Evolutionary conservation across 2,113 vertebrate species (phyloP), one percentile per base, ranked within the genome.

Genomic region (Pelecanoides urinatrix): DNA sequence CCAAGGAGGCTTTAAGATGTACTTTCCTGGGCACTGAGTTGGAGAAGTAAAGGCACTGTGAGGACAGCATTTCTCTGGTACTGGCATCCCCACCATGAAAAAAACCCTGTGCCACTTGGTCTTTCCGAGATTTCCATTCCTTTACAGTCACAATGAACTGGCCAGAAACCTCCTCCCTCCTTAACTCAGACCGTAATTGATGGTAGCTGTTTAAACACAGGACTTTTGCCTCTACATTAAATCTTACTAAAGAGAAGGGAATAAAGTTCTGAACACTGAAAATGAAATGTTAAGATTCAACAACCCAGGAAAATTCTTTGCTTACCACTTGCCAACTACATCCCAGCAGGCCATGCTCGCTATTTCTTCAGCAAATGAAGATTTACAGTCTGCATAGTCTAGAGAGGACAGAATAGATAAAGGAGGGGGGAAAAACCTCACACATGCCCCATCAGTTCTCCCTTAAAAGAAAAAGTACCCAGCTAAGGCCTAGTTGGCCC

Each of bases 31-130:
- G 15, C 1, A 1, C 27, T n/a, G 49, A 80, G 27, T 6, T 66
- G 47, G 9, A 79, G 52, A 79, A 82, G 7, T 8, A 76, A 65
- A 88, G 38, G 42, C 47, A 65, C 13, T 23, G 6, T 1, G 8
- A 72, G 20, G 27, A 50, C 17, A 93, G 20, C 2, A 20, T 47
- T 90, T 84, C n/a, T 80, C 67, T n/a, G n/a, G 18, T 50, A 78
- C 50, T 27, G 50, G 14, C 12, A 71, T 55, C 44, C 18, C n/a
- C 13, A 63, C 3, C 40, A 50, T 3, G 53, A 45, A 62, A 45
- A n/a, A 58, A 10, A 0, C 4, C 27, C 25, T 5, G 2, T 34
- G 26, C 21, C 19, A 34, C 16, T 63, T 10, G 7, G 8, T 56
- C 14, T 68, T 86, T 32, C 73, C 40, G 44, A 65, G 25, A 74